Conservation (phyloP, 2,888 invertebrate species). For the Mactromeris polynyma region DNA sequence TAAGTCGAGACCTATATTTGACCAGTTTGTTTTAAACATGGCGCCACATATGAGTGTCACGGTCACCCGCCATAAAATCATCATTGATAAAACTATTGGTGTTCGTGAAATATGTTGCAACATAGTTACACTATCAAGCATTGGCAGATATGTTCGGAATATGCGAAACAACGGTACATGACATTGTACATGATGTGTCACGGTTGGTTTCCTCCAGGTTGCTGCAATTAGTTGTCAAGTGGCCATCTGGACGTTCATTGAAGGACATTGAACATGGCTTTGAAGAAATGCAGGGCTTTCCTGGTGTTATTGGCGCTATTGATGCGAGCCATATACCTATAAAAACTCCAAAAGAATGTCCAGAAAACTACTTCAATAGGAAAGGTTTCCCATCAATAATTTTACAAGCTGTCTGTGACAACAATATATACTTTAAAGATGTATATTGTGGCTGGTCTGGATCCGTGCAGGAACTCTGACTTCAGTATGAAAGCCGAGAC, state of each 20-base stretch:
- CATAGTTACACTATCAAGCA: background rate
- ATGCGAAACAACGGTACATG: slow-evolving; percentile 20
- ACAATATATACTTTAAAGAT: background rate
- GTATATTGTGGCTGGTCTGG: too few species aligned
- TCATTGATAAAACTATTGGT: slow-evolving; percentile 5
- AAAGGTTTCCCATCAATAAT: background rate
- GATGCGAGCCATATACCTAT: background rate
- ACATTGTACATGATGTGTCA: slow-evolving; percentile 22
- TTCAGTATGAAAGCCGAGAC: too few species aligned
- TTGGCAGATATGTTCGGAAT: slow-evolving; percentile 32
- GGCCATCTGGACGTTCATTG: background rate
- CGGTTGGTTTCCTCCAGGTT: background rate
- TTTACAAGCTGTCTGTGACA: background rate
- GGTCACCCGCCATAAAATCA: too few species aligned
- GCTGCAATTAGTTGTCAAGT: background rate
- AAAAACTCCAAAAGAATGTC: background rate
- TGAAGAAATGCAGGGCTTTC: background rate
- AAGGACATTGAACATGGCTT: background rate
- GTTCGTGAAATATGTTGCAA: slow-evolving; percentile 4
- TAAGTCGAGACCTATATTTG: too few species aligned
- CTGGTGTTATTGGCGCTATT: background rate
- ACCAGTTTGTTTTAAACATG: too few species aligned
- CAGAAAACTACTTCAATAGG: background rate
- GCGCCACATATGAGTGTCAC: too few species aligned
- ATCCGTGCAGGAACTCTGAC: too few species aligned